phyloP scores from a whole-genome alignment of 2,113 vertebrate genomes.

The Rhineura floridana region DNA sequence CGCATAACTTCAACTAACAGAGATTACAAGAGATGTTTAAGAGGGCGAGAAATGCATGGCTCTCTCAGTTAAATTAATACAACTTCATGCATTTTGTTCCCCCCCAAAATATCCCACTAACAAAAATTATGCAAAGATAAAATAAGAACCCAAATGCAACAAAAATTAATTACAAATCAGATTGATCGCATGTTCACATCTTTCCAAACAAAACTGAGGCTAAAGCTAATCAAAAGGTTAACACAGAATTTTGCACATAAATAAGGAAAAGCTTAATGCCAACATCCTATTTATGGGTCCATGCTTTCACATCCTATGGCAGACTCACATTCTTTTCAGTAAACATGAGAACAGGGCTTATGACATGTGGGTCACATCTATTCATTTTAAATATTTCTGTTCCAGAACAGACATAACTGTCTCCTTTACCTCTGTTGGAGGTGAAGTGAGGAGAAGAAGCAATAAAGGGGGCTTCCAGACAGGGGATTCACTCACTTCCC shows the following conservation, averaged over 20 bases:
- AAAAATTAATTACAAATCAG: background rate
- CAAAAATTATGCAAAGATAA: background rate
- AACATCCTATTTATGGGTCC: background rate
- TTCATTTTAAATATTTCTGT: background rate
- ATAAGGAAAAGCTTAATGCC: background rate
- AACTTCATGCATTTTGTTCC: background rate
- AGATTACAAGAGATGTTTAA: conserved; percentile 26
- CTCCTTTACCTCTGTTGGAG: no score
- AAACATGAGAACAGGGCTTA: background rate
- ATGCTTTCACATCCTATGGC: background rate
- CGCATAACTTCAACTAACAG: conserved; percentile 20
- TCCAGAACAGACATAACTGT: no score
- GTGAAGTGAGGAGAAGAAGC: background rate
- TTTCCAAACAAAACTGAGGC: no score
- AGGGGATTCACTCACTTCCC: no score
- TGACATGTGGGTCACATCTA: background rate
- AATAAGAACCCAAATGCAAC: background rate
- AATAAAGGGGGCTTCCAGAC: no score
- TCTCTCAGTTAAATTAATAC: conserved; percentile 45
- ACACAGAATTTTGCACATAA: background rate
- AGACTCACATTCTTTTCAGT: background rate
- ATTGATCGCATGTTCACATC: background rate
- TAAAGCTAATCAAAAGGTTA: background rate
- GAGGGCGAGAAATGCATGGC: background rate
- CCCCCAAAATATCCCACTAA: background rate